phyloP scores from a whole-genome alignment of 1,140 invertebrate species.

The Hycleus cichorii region DNA sequence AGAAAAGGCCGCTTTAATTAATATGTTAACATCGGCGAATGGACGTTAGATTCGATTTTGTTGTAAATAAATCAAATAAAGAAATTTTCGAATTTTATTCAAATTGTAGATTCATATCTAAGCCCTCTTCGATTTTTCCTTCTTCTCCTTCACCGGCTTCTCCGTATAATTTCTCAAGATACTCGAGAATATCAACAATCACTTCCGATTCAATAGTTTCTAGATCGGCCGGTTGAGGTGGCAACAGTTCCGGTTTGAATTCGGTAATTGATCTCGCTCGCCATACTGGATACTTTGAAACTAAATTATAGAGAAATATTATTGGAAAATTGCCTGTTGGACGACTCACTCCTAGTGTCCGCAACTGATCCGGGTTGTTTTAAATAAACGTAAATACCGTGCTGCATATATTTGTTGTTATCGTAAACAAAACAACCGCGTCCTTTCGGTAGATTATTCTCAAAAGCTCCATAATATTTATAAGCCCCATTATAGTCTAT shows the following conservation, averaged over 20 bases:
- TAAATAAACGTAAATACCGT: conserved; percentile 54
- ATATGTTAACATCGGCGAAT: conserved; percentile 53
- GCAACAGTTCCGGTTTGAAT: conserved; percentile 57
- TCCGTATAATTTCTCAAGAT: conserved; percentile 28
- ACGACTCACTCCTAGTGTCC: conserved; percentile 44
- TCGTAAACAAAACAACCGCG: conserved; percentile 62
- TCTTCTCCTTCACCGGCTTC: conserved; percentile 1
- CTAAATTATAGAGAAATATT: not conserved
- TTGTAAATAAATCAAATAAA: not conserved
- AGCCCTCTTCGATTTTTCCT: conserved; percentile 28
- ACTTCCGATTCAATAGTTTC: conserved; percentile 51
- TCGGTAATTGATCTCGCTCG: conserved; percentile 53
- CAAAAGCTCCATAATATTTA: conserved; percentile 59
- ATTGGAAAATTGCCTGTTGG: conserved; percentile 38
- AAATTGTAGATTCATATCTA: too few species aligned
- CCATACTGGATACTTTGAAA: conserved; percentile 45
- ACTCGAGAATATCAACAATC: conserved; percentile 40
- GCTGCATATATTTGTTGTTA: conserved; percentile 53
- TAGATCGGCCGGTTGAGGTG: conserved; percentile 49
- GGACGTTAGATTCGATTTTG: conserved; percentile 18
- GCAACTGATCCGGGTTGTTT: conserved; percentile 43
- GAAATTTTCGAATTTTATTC: too few species aligned
- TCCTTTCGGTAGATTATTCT: conserved; percentile 53
- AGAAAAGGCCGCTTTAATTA: conserved; percentile 73
- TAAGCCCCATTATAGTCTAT: conserved; percentile 48